Base-by-base conservation (phyloP, 2,888 invertebrate species). In the Shargacucullia verbasci region DNA sequence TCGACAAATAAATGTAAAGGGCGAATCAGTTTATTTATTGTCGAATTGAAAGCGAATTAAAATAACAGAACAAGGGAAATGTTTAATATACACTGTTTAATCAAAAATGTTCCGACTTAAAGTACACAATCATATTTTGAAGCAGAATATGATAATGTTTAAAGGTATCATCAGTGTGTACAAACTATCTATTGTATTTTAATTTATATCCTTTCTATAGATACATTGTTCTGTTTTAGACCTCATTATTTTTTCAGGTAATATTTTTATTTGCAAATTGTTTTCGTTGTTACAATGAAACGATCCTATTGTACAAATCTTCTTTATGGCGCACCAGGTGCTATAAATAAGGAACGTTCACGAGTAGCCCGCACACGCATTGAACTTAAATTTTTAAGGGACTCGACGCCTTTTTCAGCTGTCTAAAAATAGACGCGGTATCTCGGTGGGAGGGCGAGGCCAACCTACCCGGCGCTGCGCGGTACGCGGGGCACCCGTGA, bases 371-470 rank as follows among this genome's bases (percentile, higher is more conserved):
- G 34, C 37, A 45, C 54, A 59, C 68, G 48, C 49, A 53, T 37
- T 50, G 62, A 60, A 60, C 60, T 67, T 71, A 66, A 68, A 57
- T 71, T 81, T 76, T 76, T 62, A 65, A 71, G 56, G 68, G 64
- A 68, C 68, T 74, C 73, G 73, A 74, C 67, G 78, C 74, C 78
- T 76, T 81, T 82, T 84, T 75, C 79, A 80, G 79, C 77, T 71
- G 52, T 78, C 84, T 85, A 85, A 82, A 85, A 84, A 85, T 84
- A 84, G 85, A 80, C 50, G 15, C 43, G 53, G 59, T 62, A 60
- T 60, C 62, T 75, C 64, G 77, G 76, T 70, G 63, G 39, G 69
- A 55, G 76, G 70, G 73, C 15, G 65, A 55, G 49, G 50, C 48
- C 13, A 58, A 53, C 39, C 47, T 61, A 56, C 27, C 70, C 66